phyloP scores from a whole-genome alignment of 2,113 vertebrate genomes.

The Tragelaphus scriptus region DNA sequence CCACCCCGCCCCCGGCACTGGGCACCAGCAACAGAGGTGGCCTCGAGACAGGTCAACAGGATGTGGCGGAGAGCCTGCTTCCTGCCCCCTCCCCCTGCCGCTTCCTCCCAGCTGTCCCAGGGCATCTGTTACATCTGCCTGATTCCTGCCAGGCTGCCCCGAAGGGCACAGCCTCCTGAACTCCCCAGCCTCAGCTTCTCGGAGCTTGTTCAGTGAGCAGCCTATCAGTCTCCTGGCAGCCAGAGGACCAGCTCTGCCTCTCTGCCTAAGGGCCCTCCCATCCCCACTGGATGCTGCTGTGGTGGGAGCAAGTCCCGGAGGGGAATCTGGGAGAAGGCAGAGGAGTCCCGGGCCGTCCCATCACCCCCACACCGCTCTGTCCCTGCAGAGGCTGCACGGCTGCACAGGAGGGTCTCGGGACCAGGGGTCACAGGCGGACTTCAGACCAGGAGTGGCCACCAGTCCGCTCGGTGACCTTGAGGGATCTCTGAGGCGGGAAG shows the following conservation, averaged over 20 bases:
- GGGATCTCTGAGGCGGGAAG: background rate
- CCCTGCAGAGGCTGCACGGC: background rate
- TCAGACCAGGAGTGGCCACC: background rate
- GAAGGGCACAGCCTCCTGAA: background rate
- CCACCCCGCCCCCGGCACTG: background rate
- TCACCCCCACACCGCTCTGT: background rate
- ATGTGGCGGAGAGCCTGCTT: conserved; percentile 23
- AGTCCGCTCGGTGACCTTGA: background rate
- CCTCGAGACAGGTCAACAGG: background rate
- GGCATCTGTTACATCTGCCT: background rate
- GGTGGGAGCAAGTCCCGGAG: background rate
- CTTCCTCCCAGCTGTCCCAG: conserved; percentile 40
- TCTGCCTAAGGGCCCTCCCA: background rate
- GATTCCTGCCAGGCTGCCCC: background rate
- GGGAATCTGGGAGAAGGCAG: background rate
- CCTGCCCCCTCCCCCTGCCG: background rate
- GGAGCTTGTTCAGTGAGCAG: background rate
- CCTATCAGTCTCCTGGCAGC: background rate
- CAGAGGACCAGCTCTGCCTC: background rate
- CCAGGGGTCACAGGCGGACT: background rate
- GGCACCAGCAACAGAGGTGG: background rate
- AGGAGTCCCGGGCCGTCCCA: background rate
- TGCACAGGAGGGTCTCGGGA: rapidly evolving
- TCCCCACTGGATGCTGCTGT: background rate
- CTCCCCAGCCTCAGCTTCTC: background rate